A percentile compares a stretch with the other conserved stretches of the same genome.
Evolutionary conservation across 1,140 invertebrate species (phyloP).

Genomic region (Drosophila ficusphila): DNA sequence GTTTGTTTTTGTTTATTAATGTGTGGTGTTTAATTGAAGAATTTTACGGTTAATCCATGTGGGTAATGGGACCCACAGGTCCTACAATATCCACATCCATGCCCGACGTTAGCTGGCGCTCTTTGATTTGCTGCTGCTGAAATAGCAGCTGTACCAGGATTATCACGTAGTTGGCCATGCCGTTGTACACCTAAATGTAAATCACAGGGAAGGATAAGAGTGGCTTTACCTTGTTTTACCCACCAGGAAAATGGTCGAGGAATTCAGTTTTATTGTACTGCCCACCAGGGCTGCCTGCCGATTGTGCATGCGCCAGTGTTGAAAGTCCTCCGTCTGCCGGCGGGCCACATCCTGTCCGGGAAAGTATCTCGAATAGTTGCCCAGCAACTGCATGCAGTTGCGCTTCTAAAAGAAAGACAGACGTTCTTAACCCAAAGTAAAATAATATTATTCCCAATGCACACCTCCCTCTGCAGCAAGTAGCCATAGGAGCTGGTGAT

Average conservation of each 20-base stretch:
- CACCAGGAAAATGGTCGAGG: constrained; percentile 61
- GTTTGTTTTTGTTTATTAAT: neutral
- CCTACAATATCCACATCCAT: constrained; percentile 61
- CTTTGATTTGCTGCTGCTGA: constrained; percentile 60
- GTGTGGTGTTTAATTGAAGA: no score
- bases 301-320: constrained; percentile 74
- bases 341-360: neutral
- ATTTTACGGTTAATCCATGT: constrained; percentile 19
- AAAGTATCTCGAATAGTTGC: constrained; percentile 44
- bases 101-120: constrained; percentile 5
- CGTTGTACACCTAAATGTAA: constrained; percentile 55
- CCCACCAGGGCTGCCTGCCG: constrained; percentile 46
- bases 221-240: neutral
- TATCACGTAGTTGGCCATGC: constrained; percentile 69
- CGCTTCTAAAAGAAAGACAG: constrained; percentile 40
- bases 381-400: constrained; percentile 49
- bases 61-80: constrained; percentile 16
- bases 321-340: constrained; percentile 40
- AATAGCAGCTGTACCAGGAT: constrained; percentile 73
- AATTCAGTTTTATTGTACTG: constrained; percentile 32
- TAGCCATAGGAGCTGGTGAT: constrained; percentile 63
- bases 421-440: neutral
- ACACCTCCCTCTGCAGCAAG: constrained; percentile 59
- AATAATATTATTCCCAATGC: neutral
- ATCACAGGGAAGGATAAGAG: neutral